Evolutionary conservation across 2,888 invertebrate genomes (phyloP).

Genomic region (Serrognathus titanus): DNA sequence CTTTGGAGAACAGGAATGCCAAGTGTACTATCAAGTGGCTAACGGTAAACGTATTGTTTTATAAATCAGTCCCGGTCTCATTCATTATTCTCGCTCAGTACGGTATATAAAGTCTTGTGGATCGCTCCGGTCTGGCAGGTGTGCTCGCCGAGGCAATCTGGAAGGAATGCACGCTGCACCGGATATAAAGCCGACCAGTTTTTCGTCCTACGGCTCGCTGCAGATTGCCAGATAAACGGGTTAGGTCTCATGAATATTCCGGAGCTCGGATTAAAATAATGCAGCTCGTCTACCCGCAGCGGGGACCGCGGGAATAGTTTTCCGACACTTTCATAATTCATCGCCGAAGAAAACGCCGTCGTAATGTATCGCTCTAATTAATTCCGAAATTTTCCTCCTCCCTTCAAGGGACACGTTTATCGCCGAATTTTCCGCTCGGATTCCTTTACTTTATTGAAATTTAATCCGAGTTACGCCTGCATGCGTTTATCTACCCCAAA

Average conservation of each 20-base stretch:
- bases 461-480: no score
- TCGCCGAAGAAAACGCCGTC: neutral
- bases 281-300: neutral
- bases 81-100: slow-evolving; percentile 1
- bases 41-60: slow-evolving; percentile 3
- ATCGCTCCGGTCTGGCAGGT: slow-evolving; percentile 22
- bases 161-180: slow-evolving; percentile 19
- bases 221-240: slow-evolving; percentile 19
- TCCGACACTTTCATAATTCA: neutral
- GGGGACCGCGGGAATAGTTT: neutral
- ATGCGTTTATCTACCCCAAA: no score
- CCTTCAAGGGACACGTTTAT: no score
- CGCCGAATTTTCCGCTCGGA: no score
- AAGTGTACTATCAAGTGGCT: neutral
- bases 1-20: no score
- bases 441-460: no score
- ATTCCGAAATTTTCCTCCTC: no score
- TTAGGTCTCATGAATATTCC: slow-evolving; percentile 7
- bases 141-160: slow-evolving; percentile 18
- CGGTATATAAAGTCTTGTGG: slow-evolving; percentile 13
- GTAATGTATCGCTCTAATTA: no score
- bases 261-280: neutral
- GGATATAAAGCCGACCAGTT: slow-evolving; percentile 23
- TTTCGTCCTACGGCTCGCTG: slow-evolving; percentile 14
- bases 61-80: neutral